Conservation (phyloP, 2,113 vertebrate species). For the Ploceus nigricollis region DNA sequence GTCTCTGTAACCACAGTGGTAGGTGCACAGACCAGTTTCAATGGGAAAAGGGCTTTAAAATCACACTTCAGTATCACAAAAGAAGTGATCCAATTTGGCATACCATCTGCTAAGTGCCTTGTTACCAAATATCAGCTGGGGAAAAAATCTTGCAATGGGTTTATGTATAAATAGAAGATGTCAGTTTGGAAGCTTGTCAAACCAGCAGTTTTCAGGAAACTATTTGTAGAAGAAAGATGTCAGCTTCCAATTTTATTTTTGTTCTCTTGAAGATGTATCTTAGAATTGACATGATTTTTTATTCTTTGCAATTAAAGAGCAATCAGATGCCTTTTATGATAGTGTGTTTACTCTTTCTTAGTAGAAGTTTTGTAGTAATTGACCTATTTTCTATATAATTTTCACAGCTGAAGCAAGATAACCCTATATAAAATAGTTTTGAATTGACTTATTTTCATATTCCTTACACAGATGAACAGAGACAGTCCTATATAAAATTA, state of each 20-base stretch:
- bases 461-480: slow-evolving; percentile 22
- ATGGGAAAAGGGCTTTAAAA: not conserved
- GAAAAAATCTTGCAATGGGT: not conserved
- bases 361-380: not conserved
- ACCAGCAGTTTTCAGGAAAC: slow-evolving; percentile 28
- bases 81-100: slow-evolving; percentile 5
- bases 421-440: slow-evolving; percentile 30
- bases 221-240: slow-evolving; percentile 34
- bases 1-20: not conserved
- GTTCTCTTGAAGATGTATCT: slow-evolving; percentile 20
- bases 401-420: slow-evolving; percentile 16
- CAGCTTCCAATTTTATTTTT: slow-evolving; percentile 46
- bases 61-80: not conserved
- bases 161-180: slow-evolving; percentile 56
- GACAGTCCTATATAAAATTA: slow-evolving; percentile 41
- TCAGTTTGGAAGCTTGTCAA: slow-evolving; percentile 50
- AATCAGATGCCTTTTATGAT: slow-evolving; percentile 28
- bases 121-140: slow-evolving; percentile 43
- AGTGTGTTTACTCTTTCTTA: not conserved
- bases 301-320: slow-evolving; percentile 24
- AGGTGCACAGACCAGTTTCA: not conserved
- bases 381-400: slow-evolving; percentile 18
- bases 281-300: slow-evolving; percentile 13
- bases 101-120: slow-evolving; percentile 41
- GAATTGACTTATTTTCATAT: slow-evolving; percentile 12